A percentile compares a stretch with the other conserved stretches of the same genome.
phyloP scores from a whole-genome alignment of 2,797 vertebrate species.

The Anabacerthia variegaticeps region DNA sequence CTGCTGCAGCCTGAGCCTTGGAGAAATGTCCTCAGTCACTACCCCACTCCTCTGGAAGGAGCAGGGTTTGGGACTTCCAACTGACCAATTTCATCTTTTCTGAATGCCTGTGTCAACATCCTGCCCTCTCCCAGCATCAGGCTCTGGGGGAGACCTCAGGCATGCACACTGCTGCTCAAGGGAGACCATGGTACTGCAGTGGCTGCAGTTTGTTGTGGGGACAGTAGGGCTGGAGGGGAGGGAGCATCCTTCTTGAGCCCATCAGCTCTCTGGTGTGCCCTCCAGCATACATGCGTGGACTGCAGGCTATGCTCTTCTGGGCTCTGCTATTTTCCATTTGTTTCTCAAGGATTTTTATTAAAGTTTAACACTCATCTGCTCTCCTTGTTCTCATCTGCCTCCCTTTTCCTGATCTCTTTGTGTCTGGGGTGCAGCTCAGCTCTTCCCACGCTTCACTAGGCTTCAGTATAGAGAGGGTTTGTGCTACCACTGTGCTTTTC shows the following conservation, averaged over 20 bases:
- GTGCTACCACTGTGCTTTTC: neutral
- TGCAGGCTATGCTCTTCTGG: neutral
- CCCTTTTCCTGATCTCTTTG: neutral
- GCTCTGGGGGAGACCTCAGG: neutral
- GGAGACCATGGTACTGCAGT: neutral
- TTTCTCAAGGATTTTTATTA: conserved; percentile 42
- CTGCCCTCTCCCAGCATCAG: neutral
- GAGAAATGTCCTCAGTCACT: neutral
- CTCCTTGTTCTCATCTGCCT: neutral
- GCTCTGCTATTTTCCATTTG: neutral
- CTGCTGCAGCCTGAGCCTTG: neutral
- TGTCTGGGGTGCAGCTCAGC: neutral
- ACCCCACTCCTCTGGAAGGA: neutral
- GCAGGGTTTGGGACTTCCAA: neutral
- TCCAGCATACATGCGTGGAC: rapidly evolving
- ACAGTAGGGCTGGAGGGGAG: neutral
- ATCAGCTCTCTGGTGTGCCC: rapidly evolving
- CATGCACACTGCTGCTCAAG: neutral
- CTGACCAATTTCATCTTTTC: neutral
- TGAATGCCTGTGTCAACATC: neutral
- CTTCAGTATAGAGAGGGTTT: neutral
- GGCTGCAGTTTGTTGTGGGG: neutral
- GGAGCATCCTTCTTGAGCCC: neutral
- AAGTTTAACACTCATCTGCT: neutral
- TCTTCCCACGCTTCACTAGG: neutral